These are phyloP conservation scores for Echinops telfairi DNA, from an alignment of 2,113 vertebrate genomes.

Conservation along the genomic window DNA sequence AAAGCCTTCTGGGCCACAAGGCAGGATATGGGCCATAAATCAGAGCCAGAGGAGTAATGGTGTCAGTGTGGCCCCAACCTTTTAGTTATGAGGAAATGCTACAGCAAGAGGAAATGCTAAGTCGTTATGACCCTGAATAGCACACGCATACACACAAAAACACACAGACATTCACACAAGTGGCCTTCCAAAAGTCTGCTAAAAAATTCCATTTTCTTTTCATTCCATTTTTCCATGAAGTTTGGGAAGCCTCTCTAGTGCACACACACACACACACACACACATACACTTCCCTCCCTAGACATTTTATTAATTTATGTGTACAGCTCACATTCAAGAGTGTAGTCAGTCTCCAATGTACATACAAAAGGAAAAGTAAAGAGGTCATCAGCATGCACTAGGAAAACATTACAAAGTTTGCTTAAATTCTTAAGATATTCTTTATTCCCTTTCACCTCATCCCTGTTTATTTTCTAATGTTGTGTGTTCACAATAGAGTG, in stretches of 20 bases:
- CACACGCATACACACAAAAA: not conserved
- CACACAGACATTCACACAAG: not conserved
- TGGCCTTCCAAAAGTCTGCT: too few relatives aligned
- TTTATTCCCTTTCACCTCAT: constrained; percentile 1
- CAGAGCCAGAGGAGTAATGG: constrained; percentile 37
- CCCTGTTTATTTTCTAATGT: not conserved
- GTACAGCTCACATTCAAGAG: not conserved
- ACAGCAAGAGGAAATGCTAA: constrained; percentile 56
- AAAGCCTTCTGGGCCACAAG: constrained; percentile 51
- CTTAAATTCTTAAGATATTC: not conserved
- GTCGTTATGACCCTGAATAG: constrained; percentile 55
- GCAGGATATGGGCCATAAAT: constrained; percentile 65
- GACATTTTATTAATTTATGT: not conserved
- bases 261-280: too few relatives aligned
- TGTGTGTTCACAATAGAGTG: not conserved
- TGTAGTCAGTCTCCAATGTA: not conserved
- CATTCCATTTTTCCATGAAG: too few relatives aligned
- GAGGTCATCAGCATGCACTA: too few relatives aligned
- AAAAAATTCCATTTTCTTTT: too few relatives aligned
- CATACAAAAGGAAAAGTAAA: too few relatives aligned
- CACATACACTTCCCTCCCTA: not conserved
- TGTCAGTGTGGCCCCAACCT: constrained; percentile 74
- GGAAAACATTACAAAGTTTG: not conserved
- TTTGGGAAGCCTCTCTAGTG: too few relatives aligned
- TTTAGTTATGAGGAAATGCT: constrained; percentile 44